Base-by-base conservation (phyloP, 1,140 invertebrate species). In the Calliopsis andreniformis region DNA sequence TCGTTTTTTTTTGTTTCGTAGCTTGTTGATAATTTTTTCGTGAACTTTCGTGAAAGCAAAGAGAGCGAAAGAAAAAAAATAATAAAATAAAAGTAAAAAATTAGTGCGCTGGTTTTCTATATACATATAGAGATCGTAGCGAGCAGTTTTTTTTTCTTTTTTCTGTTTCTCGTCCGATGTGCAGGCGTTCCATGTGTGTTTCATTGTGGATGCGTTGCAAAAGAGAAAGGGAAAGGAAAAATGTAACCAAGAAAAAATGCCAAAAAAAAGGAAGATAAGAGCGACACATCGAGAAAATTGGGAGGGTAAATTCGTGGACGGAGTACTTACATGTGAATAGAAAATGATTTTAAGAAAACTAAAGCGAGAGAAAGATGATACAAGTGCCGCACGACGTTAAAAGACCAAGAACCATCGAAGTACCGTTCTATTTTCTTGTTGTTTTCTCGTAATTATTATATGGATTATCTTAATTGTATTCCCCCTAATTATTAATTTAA, bases 371-470 rank as follows among this genome's bases (percentile, higher is more conserved):
- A 23, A 28, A 35, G n/a, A 56, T 25, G 42, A 58, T 14, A 55
- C n/a, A 56, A 76, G 73, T 69, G 68, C 79, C 66, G 79, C 76
- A 84, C 62, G 79, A 75, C 51, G 71, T 66, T 58, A 76, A 82
- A 82, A 84, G n/a, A 55, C 69, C 51, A 78, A 53, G 82, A 79
- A 71, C 56, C 55, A 77, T 80, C 58, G 63, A 86, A 86, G 76
- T 87, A 85, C 84, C 91, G 86, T 88, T 90, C 82, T 88, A 87
- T 90, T 90, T 90, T 90, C 83, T 90, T 89, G 87, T 91, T 90
- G 87, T 90, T 91, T 90, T 90, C 84, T 90, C 83, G 86, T 91
- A 87, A 90, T 89, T 88, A 90, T 88, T 89, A 91, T n/a, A 91
- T 89, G 86, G 85, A 90, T 89, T 91, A 90, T 88, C 79, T 87